Evolutionary conservation across 2,797 vertebrate genomes (phyloP).

Genomic region (Paedocypris micromegethes): DNA sequence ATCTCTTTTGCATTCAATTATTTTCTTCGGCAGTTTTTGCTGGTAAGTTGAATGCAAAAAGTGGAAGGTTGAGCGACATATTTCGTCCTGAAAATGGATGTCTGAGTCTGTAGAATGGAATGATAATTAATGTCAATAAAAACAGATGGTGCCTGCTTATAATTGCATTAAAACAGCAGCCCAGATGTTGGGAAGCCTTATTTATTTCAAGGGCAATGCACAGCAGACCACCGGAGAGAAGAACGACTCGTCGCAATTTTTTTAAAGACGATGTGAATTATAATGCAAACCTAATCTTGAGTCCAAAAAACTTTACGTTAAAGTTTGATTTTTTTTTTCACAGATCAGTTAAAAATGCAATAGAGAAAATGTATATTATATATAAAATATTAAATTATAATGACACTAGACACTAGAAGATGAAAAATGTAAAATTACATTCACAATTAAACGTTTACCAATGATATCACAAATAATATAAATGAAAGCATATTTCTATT

Average conservation of each 20-base stretch:
- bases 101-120: conserved; percentile 34
- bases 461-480: too few relatives aligned
- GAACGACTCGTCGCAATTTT: neutral
- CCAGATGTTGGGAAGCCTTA: conserved; percentile 42
- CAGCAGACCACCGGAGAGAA: conserved; percentile 12
- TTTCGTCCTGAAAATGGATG: conserved; percentile 20
- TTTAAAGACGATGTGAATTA: too few relatives aligned
- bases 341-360: too few relatives aligned
- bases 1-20: neutral
- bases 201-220: conserved; percentile 32
- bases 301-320: too few relatives aligned
- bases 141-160: conserved; percentile 41
- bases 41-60: conserved; percentile 6
- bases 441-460: too few relatives aligned
- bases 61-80: neutral
- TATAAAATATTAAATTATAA: too few relatives aligned
- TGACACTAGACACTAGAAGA: too few relatives aligned
- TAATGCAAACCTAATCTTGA: too few relatives aligned
- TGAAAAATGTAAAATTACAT: too few relatives aligned
- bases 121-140: conserved; percentile 37
- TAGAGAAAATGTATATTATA: too few relatives aligned
- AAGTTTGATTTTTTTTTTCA: too few relatives aligned
- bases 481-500: too few relatives aligned
- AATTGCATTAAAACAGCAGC: conserved; percentile 29
- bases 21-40: neutral